Percentiles rank a stretch among this genome's conserved stretches.
phyloP scores from a whole-genome alignment of 37 sponge, comb jelly and placozoan genomes.

The Crambe crambe region DNA sequence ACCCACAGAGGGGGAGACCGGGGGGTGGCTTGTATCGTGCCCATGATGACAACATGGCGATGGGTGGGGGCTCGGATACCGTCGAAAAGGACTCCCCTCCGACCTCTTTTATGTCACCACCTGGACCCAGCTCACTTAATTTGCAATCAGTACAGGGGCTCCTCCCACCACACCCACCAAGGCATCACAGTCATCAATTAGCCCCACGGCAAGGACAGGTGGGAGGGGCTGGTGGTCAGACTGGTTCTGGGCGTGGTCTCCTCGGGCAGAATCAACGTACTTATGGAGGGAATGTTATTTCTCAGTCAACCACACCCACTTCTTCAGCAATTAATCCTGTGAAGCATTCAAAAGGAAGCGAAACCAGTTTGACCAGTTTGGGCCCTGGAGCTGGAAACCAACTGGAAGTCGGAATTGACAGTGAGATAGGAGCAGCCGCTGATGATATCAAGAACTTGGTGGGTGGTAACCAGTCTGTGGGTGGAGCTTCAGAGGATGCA shows the following conservation, averaged over 20 bases:
- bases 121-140: no score
- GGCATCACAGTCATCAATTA: not conserved
- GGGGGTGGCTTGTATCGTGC: not conserved
- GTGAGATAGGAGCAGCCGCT: not conserved
- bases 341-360: not conserved
- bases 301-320: not conserved
- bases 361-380: not conserved
- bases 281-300: not conserved
- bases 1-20: not conserved
- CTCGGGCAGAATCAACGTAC: not conserved
- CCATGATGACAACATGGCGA: not conserved
- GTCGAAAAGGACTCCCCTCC: not conserved
- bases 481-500: not conserved
- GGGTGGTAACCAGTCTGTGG: no score
- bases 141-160: not conserved
- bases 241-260: not conserved
- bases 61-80: no score
- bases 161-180: not conserved
- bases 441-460: constrained; percentile 1
- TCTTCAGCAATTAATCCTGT: not conserved
- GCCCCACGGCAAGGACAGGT: not conserved
- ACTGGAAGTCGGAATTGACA: constrained; percentile 4
- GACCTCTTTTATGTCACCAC: not conserved
- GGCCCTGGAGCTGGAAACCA: not conserved
- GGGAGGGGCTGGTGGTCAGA: not conserved